A percentile compares a stretch with the other conserved stretches of the same genome.
Conservation (phyloP, 23 tunicate genomes). For the Ascidia mentula region DNA sequence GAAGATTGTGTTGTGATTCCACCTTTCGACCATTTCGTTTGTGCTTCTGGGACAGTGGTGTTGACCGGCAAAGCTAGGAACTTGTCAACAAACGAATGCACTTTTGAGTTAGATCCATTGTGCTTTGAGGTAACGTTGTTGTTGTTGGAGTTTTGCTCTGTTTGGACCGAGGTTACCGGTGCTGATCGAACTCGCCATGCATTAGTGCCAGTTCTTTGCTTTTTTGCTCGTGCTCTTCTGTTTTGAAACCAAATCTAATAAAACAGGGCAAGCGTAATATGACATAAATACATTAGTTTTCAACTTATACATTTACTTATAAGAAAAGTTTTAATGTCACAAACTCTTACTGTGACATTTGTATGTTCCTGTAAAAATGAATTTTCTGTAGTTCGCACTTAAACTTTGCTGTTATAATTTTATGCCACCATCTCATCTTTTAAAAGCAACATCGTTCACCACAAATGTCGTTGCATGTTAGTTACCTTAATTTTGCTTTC, state of each 20-base stretch:
- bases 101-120: not conserved
- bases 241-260: conserved; percentile 90
- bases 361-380: too few relatives aligned
- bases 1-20: not conserved
- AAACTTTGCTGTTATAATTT: too few relatives aligned
- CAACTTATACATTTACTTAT: too few relatives aligned
- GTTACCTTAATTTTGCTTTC: conserved; percentile 85
- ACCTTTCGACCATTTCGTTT: not conserved
- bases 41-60: not conserved
- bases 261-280: not conserved
- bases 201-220: conserved; percentile 20
- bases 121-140: not conserved
- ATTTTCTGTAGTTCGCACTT: too few relatives aligned
- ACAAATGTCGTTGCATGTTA: not conserved
- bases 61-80: conserved; percentile 2
- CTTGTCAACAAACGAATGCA: not conserved
- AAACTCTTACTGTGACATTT: too few relatives aligned
- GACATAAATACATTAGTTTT: not conserved
- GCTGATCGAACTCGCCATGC: conserved; percentile 1
- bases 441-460: not conserved
- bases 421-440: not conserved
- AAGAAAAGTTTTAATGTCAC: too few relatives aligned
- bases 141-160: conserved; percentile 2
- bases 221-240: conserved; percentile 83
- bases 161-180: not conserved